Evolutionary conservation across 2,113 vertebrate genomes (phyloP).

Genomic region (Myodes glareolus): DNA sequence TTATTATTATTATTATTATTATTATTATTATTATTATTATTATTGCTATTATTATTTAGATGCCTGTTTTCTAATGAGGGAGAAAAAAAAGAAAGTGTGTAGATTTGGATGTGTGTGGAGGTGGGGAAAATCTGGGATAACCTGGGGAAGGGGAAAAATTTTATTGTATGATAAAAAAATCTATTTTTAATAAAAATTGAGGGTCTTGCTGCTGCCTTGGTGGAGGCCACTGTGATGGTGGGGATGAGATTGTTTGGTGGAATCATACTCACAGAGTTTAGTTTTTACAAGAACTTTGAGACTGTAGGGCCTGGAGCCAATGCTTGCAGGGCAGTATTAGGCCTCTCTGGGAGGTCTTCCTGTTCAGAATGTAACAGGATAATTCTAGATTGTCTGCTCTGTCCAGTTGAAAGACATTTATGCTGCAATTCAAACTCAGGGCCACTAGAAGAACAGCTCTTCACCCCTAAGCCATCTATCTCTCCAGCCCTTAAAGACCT

Average conservation of each 20-base stretch:
- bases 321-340: accelerated
- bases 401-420: background rate
- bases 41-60: background rate
- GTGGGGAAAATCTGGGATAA: background rate
- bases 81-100: background rate
- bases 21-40: background rate
- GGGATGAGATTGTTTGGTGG: background rate
- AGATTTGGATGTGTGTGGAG: background rate
- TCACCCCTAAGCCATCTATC: background rate
- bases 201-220: background rate
- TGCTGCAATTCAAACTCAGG: background rate
- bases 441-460: background rate
- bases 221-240: too few species aligned
- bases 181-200: background rate
- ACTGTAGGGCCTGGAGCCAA: background rate
- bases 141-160: background rate
- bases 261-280: background rate
- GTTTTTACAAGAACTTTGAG: background rate
- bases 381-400: background rate
- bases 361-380: background rate
- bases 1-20: background rate
- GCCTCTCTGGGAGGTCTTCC: background rate
- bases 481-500: background rate
- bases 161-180: background rate
- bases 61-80: background rate